Evolutionary conservation across 1,140 invertebrate species (phyloP).

Genomic region (Drosophila varians): DNA sequence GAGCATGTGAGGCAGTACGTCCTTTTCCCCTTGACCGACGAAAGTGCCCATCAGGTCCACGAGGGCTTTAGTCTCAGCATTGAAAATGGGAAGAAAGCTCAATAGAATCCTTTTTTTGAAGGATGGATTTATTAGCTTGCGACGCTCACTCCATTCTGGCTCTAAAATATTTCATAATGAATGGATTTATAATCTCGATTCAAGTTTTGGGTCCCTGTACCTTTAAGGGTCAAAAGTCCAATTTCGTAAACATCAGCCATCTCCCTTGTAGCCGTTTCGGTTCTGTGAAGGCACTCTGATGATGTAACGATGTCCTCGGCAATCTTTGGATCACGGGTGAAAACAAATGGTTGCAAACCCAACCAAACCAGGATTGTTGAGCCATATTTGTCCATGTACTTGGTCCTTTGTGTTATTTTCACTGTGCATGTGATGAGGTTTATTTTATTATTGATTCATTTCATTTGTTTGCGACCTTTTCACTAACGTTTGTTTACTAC

Average conservation of each 20-base stretch:
- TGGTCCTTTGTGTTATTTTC: neutral
- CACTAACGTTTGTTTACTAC: conserved; percentile 16
- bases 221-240: conserved; percentile 43
- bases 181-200: neutral
- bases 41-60: conserved; percentile 29
- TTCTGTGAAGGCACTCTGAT: conserved; percentile 40
- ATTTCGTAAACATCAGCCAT: conserved; percentile 24
- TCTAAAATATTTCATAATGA: conserved; percentile 14
- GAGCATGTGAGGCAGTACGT: conserved; percentile 28
- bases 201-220: too few relatives aligned
- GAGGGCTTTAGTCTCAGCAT: conserved; percentile 35
- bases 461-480: neutral
- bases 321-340: conserved; percentile 47
- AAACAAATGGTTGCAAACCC: conserved; percentile 39
- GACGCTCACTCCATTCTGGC: conserved; percentile 47
- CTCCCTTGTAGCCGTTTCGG: neutral
- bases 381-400: conserved; percentile 35
- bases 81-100: conserved; percentile 63
- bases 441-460: neutral
- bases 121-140: conserved; percentile 50
- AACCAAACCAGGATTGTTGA: conserved; percentile 43
- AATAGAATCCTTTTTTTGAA: conserved; percentile 54
- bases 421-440: neutral
- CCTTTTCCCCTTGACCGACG: conserved; percentile 11
- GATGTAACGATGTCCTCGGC: conserved; percentile 52